These are phyloP conservation scores for Leptinotarsa juncta DNA, from an alignment of 2,888 invertebrate species.

Conservation along the genomic window DNA sequence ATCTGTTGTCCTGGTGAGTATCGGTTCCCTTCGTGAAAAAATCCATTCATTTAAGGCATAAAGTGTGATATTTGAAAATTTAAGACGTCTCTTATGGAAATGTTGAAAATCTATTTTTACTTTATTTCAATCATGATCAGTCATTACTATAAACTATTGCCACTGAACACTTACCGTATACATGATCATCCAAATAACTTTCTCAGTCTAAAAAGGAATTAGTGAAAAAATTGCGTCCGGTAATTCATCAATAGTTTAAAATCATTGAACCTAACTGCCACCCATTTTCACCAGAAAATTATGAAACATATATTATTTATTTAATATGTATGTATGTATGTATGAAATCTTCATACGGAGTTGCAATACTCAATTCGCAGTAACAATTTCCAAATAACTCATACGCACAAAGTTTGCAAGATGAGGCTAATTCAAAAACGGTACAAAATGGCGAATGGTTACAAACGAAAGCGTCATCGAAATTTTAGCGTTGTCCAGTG, in stretches of 20 bases:
- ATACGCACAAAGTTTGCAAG: too few species aligned
- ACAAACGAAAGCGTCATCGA: too few species aligned
- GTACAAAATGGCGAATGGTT: too few species aligned
- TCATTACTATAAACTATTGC: too few species aligned
- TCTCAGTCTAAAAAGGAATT: neutral
- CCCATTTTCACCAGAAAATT: neutral
- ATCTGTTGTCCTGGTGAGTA: slow-evolving; percentile 98
- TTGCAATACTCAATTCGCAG: neutral
- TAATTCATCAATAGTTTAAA: neutral
- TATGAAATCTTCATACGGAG: neutral
- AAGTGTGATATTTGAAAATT: slow-evolving; percentile 25
- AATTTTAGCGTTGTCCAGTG: too few species aligned
- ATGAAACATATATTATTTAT: neutral
- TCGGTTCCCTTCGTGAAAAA: slow-evolving; percentile 85
- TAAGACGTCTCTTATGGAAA: slow-evolving; percentile 17
- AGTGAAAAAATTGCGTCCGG: neutral
- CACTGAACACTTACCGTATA: slow-evolving; percentile 58
- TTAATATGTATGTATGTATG: neutral
- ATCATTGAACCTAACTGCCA: neutral
- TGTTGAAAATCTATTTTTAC: slow-evolving; percentile 38
- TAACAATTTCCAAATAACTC: too few species aligned
- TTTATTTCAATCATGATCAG: neutral
- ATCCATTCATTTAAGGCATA: slow-evolving; percentile 49
- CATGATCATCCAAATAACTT: slow-evolving; percentile 56
- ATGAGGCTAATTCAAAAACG: too few species aligned